phyloP scores from a whole-genome alignment of 2,888 invertebrate genomes.

The Pammene fasciana region DNA sequence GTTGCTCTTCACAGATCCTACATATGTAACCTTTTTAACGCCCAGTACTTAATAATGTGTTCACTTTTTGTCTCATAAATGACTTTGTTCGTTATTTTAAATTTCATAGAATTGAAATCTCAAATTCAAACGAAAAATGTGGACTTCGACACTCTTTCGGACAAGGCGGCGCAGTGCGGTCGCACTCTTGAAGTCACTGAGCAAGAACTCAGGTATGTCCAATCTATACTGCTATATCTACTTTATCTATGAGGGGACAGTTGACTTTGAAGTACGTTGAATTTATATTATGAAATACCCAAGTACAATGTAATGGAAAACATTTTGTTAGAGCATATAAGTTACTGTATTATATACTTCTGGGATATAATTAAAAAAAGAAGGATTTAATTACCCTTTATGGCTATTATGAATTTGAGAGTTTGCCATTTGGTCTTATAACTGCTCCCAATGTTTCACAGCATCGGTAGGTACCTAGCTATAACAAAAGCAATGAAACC shows the following conservation, averaged over 20 bases:
- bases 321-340: no score
- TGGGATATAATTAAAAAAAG: background rate
- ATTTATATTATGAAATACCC: no score
- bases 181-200: slow-evolving; percentile 75
- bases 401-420: background rate
- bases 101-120: slow-evolving; percentile 66
- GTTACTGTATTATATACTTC: no score
- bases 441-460: background rate
- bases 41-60: no score
- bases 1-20: no score
- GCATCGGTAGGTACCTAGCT: no score
- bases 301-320: no score
- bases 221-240: background rate
- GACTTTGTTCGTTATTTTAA: background rate
- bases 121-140: slow-evolving; percentile 65
- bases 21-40: no score
- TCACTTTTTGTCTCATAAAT: no score
- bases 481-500: background rate
- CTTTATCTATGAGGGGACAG: background rate
- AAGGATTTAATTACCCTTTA: background rate
- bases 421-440: background rate
- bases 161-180: slow-evolving; percentile 70
- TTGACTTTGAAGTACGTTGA: background rate
- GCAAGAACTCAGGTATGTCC: slow-evolving; percentile 72
- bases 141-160: slow-evolving; percentile 65